Conservation (phyloP, 92 coral and sea anemone species). For the Actinostola sp. region DNA sequence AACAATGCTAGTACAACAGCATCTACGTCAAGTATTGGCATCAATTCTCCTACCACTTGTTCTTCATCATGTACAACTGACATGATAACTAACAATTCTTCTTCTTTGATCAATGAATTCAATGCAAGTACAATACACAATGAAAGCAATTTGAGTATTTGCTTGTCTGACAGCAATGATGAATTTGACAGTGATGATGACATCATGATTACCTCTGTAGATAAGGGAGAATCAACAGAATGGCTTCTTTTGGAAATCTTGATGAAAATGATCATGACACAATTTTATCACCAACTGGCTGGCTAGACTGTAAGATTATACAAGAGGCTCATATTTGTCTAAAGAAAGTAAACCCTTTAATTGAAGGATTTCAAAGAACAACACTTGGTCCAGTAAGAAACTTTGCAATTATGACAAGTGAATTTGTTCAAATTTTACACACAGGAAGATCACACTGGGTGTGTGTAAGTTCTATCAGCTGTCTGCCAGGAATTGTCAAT, state of each 20-base stretch:
- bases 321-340: constrained; percentile 46
- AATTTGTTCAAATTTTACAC: constrained; percentile 44
- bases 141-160: too few relatives aligned
- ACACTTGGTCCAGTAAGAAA: constrained; percentile 54
- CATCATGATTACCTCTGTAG: constrained; percentile 18
- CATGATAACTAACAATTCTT: constrained; percentile 60
- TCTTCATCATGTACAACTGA: too few relatives aligned
- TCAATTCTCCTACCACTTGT: constrained; percentile 61
- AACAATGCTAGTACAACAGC: too few relatives aligned
- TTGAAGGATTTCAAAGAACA: constrained; percentile 49
- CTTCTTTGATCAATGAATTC: constrained; percentile 10
- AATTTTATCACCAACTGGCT: constrained; percentile 36
- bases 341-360: constrained; percentile 21
- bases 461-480: constrained; percentile 44
- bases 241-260: constrained; percentile 35
- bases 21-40: constrained; percentile 33
- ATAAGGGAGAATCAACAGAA: constrained; percentile 23
- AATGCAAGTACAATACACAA: background rate
- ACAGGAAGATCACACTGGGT: constrained; percentile 49
- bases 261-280: constrained; percentile 43
- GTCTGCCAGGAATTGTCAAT: constrained; percentile 58
- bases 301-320: constrained; percentile 39
- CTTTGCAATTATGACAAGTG: constrained; percentile 47
- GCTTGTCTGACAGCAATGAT: constrained; percentile 17
- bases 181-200: constrained; percentile 18